A percentile compares a stretch with the other conserved stretches of the same genome.
Evolutionary conservation across 1,140 invertebrate species (phyloP).

Genomic region (Drosophila aff.): DNA sequence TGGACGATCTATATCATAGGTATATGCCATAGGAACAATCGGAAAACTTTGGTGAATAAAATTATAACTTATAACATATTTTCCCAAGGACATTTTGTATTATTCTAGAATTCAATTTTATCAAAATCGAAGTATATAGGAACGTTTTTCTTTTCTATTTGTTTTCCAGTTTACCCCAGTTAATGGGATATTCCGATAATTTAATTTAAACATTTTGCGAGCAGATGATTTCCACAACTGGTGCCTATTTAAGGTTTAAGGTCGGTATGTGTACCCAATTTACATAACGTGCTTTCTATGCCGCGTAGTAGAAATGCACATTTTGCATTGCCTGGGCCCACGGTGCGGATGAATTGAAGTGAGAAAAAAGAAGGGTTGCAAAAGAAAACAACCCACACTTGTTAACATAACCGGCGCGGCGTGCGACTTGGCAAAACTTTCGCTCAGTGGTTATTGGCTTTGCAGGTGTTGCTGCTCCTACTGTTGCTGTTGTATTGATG

Average conservation of each 20-base stretch:
- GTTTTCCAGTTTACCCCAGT: not conserved
- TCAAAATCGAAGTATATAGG: no score
- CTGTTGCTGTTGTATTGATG: slow-evolving; percentile 7
- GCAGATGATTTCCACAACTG: not conserved
- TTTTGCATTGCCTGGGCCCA: slow-evolving; percentile 36
- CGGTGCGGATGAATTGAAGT: slow-evolving; percentile 37
- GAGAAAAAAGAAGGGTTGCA: slow-evolving; percentile 1
- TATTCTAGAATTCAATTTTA: no score
- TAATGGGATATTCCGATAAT: not conserved
- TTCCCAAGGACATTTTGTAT: no score
- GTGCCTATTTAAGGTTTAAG: not conserved
- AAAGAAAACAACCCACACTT: slow-evolving; percentile 54
- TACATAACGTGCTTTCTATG: not conserved
- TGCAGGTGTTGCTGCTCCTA: slow-evolving; percentile 18
- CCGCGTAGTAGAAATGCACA: not conserved
- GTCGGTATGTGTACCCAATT: not conserved
- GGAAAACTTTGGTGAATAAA: no score
- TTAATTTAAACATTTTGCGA: not conserved
- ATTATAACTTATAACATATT: no score
- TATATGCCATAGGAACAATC: no score
- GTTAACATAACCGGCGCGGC: slow-evolving; percentile 51
- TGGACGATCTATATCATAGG: no score
- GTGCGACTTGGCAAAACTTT: slow-evolving; percentile 57
- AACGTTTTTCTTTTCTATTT: no score
- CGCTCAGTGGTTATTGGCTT: slow-evolving; percentile 39